Percentiles rank a stretch among this genome's conserved stretches.
Evolutionary conservation across 2,888 invertebrate genomes (phyloP).

Genomic region (Cheilosia vernalis): DNA sequence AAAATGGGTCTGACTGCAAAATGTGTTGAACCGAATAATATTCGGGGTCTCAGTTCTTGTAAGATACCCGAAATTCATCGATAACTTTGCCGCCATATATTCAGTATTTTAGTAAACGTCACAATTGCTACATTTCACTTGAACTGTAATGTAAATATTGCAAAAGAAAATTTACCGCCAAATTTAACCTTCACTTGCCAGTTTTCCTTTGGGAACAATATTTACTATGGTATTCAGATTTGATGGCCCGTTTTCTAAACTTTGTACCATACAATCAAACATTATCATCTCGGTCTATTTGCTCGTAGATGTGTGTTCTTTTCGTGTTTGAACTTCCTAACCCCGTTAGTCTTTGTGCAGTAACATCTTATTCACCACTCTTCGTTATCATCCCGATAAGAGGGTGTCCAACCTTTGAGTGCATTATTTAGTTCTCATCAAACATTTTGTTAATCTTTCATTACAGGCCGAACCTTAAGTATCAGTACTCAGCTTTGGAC

Average conservation of each 20-base stretch:
- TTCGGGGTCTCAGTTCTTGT: no score
- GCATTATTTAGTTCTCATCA: slow-evolving; percentile 37
- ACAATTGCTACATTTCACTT: no score
- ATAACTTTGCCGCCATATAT: no score
- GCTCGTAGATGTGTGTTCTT: slow-evolving; percentile 7
- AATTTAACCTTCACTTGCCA: no score
- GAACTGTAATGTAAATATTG: no score
- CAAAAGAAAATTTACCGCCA: no score
- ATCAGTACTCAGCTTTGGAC: slow-evolving; percentile 88
- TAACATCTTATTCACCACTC: slow-evolving; percentile 9
- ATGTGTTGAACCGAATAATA: no score
- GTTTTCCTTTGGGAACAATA: no score
- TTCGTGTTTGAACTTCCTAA: slow-evolving; percentile 10
- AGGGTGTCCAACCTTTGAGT: slow-evolving; percentile 26
- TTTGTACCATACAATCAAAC: background rate
- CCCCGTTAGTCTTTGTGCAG: slow-evolving; percentile 10
- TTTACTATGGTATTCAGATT: no score
- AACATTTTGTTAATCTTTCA: slow-evolving; percentile 54
- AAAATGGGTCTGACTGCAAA: no score
- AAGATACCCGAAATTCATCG: no score
- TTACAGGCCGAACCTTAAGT: slow-evolving; percentile 82
- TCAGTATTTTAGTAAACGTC: no score
- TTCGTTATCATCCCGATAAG: slow-evolving; percentile 10
- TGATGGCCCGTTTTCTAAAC: background rate
- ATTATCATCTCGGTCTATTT: slow-evolving; percentile 3